Percentiles rank a stretch among this genome's conserved stretches.
These are phyloP conservation scores for Chaitophorus viminalis DNA, from an alignment of 2,888 invertebrate species.

Conservation along the genomic window DNA sequence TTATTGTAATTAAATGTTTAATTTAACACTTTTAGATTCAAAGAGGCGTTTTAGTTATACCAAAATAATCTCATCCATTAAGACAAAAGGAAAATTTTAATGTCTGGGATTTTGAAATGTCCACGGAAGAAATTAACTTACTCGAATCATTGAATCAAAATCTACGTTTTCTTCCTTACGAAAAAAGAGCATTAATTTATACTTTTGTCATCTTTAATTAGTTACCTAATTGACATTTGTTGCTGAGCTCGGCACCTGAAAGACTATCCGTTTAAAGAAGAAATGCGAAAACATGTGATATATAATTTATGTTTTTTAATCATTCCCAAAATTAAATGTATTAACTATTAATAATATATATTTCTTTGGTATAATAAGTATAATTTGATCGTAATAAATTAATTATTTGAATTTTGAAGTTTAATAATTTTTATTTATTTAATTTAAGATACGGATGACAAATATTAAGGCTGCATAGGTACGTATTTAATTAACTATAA, in stretches of 20 bases:
- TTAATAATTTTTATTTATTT: no score
- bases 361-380: no score
- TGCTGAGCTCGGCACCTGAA: conserved; percentile 68
- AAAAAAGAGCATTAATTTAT: conserved; percentile 52
- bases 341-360: no score
- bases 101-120: conserved; percentile 64
- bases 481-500: no score
- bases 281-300: no score
- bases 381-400: no score
- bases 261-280: conserved; percentile 70
- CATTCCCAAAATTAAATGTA: no score
- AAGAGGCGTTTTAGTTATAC: conserved; percentile 64
- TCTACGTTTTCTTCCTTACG: conserved; percentile 51
- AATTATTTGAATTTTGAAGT: no score
- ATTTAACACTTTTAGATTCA: conserved; percentile 64
- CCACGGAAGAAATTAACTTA: conserved; percentile 63
- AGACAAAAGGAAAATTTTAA: conserved; percentile 64
- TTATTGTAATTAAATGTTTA: not conserved
- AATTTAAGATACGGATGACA: no score
- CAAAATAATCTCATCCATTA: conserved; percentile 64
- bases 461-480: no score
- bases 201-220: not conserved
- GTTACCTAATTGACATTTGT: not conserved
- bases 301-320: no score
- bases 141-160: conserved; percentile 63